Evolutionary conservation across 2,888 invertebrate species (phyloP).

Genomic region (Pogonocherus hispidulus): DNA sequence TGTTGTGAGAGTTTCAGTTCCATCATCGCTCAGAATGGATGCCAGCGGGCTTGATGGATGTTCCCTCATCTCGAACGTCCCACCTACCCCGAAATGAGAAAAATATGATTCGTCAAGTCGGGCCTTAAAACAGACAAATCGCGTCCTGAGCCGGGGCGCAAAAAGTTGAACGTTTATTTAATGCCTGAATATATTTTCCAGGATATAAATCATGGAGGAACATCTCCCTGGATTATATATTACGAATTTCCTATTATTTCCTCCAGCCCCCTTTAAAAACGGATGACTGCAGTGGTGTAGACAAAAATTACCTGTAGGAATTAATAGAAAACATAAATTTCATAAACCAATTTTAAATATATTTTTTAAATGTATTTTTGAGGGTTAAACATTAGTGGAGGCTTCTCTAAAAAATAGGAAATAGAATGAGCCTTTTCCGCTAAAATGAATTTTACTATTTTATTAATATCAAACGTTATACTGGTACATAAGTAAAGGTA

Average conservation of each 20-base stretch:
- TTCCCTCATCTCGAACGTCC: conserved; percentile 55
- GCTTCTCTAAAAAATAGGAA: too few relatives aligned
- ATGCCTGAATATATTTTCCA: conserved; percentile 47
- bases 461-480: too few relatives aligned
- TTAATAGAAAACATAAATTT: too few relatives aligned
- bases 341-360: too few relatives aligned
- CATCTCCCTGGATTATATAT: conserved; percentile 27
- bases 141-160: conserved; percentile 50
- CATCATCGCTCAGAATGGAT: conserved; percentile 65
- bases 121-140: conserved; percentile 53
- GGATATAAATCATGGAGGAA: conserved; percentile 44
- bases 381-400: too few relatives aligned
- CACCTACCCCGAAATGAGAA: conserved; percentile 51
- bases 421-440: too few relatives aligned
- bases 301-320: too few relatives aligned
- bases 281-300: too few relatives aligned
- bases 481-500: too few relatives aligned
- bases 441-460: too few relatives aligned
- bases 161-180: conserved; percentile 53
- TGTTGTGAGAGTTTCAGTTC: conserved; percentile 68
- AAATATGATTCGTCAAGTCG: conserved; percentile 56
- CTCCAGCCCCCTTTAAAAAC: neutral
- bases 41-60: conserved; percentile 63
- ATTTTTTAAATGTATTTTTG: too few relatives aligned
- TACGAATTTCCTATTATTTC: conserved; percentile 13